Evolutionary conservation across 1,140 invertebrate species (phyloP).

Genomic region (Ruditapes philippinarum): DNA sequence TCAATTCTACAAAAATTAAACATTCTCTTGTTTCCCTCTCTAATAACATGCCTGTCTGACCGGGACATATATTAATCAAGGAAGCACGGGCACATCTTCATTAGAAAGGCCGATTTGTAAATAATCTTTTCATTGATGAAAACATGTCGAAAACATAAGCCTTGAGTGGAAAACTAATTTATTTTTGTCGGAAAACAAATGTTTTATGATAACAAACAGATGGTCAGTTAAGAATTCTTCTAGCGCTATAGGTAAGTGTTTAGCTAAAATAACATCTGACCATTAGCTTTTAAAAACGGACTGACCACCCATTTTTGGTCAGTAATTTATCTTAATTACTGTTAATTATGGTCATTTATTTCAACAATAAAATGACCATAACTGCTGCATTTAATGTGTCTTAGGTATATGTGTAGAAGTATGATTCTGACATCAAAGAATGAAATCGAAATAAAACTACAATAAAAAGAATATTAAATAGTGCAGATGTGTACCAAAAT

Average conservation of each 20-base stretch:
- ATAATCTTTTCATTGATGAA: slow-evolving; percentile 53
- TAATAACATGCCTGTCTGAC: slow-evolving; percentile 25
- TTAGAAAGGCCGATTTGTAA: slow-evolving; percentile 32
- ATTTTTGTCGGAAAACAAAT: slow-evolving; percentile 65
- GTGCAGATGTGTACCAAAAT: no score
- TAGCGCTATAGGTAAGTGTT: neutral
- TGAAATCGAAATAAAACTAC: neutral
- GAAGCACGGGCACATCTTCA: slow-evolving; percentile 17
- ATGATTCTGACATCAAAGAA: neutral
- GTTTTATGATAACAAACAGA: slow-evolving; percentile 51
- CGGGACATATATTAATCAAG: neutral
- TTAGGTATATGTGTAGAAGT: neutral
- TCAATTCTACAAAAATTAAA: neutral
- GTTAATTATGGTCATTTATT: neutral
- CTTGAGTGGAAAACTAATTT: slow-evolving; percentile 52
- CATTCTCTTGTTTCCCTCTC: neutral
- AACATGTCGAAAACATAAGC: slow-evolving; percentile 28
- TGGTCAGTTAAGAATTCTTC: slow-evolving; percentile 11
- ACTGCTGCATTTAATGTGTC: neutral
- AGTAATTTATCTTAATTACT: slow-evolving; percentile 7
- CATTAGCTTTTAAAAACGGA: neutral
- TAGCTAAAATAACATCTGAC: slow-evolving; percentile 12
- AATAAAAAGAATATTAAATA: no score
- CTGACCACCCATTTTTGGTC: neutral
- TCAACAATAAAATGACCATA: neutral